Evolutionary conservation across 2,113 vertebrate species (phyloP), one percentile per base, ranked within the genome.

Genomic region (Antechinus stuartii): DNA sequence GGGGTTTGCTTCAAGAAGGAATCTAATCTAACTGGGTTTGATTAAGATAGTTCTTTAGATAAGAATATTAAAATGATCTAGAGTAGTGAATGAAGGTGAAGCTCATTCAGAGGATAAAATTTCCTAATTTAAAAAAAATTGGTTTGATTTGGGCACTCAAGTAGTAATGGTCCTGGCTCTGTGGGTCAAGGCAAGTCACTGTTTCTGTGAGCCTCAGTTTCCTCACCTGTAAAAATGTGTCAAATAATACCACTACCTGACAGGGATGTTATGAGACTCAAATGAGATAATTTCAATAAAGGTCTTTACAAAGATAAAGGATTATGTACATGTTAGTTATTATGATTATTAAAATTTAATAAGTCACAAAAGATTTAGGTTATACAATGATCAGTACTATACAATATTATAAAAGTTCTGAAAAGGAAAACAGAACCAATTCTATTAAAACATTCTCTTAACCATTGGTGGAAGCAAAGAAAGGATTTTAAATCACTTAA

Each of bases 1-100:
- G 96, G 97, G 95, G 95, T 95, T 97, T 97, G 95, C 96, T 96
- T 97, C 96, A 96, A 84, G 68, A 84, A 22, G 68, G 16, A 22
- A 84, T 42, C 35, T 84, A n/a, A 84, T 76, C 35, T 76, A 76
- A 76, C 61, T 76, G 4, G 61, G 35, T 76, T 76, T n/a, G 61
- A n/a, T 42, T 22, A 84, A 84, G n/a, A 42, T 8, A 19, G 6
- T 42, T 94, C 93, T 96, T 93, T 93, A 97, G 97, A 97, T 94
- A 96, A 93, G 61, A 97, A 89, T 96, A 97, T 96, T 97, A 97
- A 96, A 98, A 96, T 94, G 95, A 94, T 97, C 96, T 96, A 94
- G 96, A 96, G 96, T 96, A 47, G 22, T 95, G 53, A 91, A 89
- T 89, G 76, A 92, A 94, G n/a, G 35, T 61, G 50, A 95, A 97